Evolutionary conservation across 2,113 vertebrate species (phyloP).

Genomic region (Mastomys natalensis): DNA sequence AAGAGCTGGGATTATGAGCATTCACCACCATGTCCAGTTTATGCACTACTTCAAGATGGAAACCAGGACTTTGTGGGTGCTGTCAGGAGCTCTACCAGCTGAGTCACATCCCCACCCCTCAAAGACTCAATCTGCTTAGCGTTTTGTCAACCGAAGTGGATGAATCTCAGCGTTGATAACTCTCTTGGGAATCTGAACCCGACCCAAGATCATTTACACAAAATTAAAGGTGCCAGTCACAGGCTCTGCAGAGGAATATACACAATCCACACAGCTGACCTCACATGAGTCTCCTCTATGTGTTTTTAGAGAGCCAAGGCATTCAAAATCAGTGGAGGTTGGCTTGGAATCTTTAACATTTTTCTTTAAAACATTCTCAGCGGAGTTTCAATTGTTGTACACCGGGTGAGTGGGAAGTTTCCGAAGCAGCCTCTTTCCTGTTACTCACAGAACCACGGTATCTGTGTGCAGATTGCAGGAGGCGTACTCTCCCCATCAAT

Average conservation of each 20-base stretch:
- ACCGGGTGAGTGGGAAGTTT: neutral
- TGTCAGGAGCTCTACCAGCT: too few species aligned
- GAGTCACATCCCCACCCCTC: neutral
- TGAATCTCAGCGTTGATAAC: too few species aligned
- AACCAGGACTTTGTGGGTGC: too few species aligned
- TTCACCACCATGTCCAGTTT: too few species aligned
- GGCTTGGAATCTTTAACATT: neutral
- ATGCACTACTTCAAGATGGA: too few species aligned
- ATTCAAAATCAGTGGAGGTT: neutral
- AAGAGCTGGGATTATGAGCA: too few species aligned
- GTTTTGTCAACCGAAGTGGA: neutral
- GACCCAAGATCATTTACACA: neutral
- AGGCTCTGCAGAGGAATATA: rapidly evolving
- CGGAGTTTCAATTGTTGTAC: neutral
- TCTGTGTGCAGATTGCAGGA: neutral
- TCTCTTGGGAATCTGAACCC: neutral
- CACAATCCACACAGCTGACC: neutral
- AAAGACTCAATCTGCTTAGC: neutral
- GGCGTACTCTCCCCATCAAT: neutral
- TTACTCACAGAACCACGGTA: neutral
- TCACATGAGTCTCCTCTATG: neutral
- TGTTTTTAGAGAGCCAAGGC: neutral
- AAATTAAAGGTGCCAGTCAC: neutral
- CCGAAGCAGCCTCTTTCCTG: neutral
- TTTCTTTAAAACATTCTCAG: neutral